Evolutionary conservation across 1,140 invertebrate species (phyloP).

Genomic region (Zelostemma sp.): DNA sequence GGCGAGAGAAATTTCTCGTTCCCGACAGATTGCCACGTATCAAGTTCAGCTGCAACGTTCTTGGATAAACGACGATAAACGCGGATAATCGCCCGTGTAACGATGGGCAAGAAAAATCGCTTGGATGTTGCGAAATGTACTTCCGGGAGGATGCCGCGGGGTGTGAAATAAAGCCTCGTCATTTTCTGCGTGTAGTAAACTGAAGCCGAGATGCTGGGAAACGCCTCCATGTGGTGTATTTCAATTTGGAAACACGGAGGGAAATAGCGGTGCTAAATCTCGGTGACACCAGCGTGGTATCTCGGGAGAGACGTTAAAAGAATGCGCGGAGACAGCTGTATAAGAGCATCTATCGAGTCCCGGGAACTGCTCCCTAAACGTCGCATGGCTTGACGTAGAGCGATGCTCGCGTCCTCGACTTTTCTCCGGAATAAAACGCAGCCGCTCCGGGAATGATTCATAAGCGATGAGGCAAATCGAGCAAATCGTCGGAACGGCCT

Average conservation of each 20-base stretch:
- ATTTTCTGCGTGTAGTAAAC: neutral
- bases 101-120: slow-evolving; percentile 16
- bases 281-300: neutral
- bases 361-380: slow-evolving; percentile 14
- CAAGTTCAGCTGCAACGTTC: slow-evolving; percentile 16
- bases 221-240: too few species aligned
- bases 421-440: neutral
- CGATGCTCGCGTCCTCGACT: neutral
- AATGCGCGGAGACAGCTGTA: slow-evolving; percentile 11
- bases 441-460: slow-evolving; percentile 37
- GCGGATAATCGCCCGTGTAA: slow-evolving; percentile 32
- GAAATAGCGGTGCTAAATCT: neutral
- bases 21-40: slow-evolving; percentile 24
- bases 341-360: slow-evolving; percentile 13
- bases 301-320: neutral
- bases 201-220: neutral
- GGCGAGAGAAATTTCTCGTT: neutral
- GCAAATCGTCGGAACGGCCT: slow-evolving; percentile 8
- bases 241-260: too few species aligned
- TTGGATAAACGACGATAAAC: slow-evolving; percentile 30
- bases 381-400: slow-evolving; percentile 10
- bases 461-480: slow-evolving; percentile 48
- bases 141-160: slow-evolving; percentile 29
- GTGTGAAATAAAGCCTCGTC: slow-evolving; percentile 23
- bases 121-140: slow-evolving; percentile 8